Evolutionary conservation across 2,797 vertebrate genomes (phyloP).

Genomic region (Typhlichthys subterraneus): DNA sequence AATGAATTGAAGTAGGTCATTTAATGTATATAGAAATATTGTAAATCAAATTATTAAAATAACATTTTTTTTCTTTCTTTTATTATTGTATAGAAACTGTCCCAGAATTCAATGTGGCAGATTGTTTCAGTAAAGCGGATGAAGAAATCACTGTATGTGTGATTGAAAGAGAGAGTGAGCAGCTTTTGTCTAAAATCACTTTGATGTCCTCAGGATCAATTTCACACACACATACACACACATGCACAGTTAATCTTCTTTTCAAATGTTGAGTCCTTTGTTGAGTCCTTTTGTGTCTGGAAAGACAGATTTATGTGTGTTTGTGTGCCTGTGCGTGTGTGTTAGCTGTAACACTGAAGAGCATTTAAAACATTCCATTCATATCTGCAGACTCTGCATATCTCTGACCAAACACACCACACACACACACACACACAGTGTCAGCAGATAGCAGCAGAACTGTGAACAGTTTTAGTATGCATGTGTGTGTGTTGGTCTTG

Average conservation of each 20-base stretch:
- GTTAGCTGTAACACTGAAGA: neutral
- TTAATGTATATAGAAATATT: too few relatives aligned
- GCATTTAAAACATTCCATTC: slow-evolving; percentile 20
- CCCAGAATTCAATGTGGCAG: too few relatives aligned
- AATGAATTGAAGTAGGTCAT: too few relatives aligned
- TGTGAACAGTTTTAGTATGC: neutral
- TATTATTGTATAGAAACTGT: too few relatives aligned
- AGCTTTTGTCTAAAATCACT: neutral
- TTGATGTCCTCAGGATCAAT: neutral
- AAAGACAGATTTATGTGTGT: slow-evolving; percentile 3
- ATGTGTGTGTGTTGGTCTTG: neutral
- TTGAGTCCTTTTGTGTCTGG: slow-evolving; percentile 25
- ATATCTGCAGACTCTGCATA: slow-evolving; percentile 27
- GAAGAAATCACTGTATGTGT: too few relatives aligned
- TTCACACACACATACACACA: slow-evolving; percentile 1
- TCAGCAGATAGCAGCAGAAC: slow-evolving; percentile 16
- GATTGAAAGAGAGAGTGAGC: too few relatives aligned
- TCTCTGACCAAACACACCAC: slow-evolving; percentile 2
- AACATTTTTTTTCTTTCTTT: too few relatives aligned
- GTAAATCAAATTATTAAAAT: too few relatives aligned
- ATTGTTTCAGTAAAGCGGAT: too few relatives aligned
- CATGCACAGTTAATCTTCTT: slow-evolving; percentile 14
- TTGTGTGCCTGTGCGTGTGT: neutral
- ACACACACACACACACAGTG: neutral
- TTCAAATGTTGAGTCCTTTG: slow-evolving; percentile 26